phyloP scores from a whole-genome alignment of 2,888 invertebrate genomes.

The Eristalis tenax region DNA sequence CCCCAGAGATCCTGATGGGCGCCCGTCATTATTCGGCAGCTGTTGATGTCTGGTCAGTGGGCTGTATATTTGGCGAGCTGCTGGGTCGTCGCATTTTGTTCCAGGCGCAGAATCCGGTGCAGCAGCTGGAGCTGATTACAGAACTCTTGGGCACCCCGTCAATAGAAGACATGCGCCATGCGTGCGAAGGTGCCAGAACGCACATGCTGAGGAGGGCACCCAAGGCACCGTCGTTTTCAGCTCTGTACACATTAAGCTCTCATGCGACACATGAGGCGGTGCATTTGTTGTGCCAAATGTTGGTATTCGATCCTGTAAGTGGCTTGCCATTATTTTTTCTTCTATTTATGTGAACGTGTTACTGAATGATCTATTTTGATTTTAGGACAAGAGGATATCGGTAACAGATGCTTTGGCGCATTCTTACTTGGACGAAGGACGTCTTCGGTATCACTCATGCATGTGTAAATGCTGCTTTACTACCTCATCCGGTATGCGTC shows the following conservation, averaged over 20 bases:
- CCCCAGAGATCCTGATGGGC: constrained; percentile 99
- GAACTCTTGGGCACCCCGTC: constrained; percentile 98
- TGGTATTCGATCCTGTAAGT: constrained; percentile 98
- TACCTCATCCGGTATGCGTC: constrained; percentile 88
- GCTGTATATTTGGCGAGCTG: constrained; percentile 99
- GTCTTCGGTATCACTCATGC: constrained; percentile 99
- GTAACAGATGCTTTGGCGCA: constrained; percentile 97
- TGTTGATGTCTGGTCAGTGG: constrained; percentile 99
- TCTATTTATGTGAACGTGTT: neutral
- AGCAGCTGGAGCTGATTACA: constrained; percentile 98
- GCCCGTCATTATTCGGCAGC: constrained; percentile 98
- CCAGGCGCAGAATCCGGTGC: constrained; percentile 98
- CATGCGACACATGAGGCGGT: constrained; percentile 99
- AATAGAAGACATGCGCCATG: constrained; percentile 97
- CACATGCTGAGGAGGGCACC: constrained; percentile 94
- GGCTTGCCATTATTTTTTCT: neutral
- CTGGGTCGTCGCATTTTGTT: constrained; percentile 97
- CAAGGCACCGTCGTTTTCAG: constrained; percentile 93
- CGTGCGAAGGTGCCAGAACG: constrained; percentile 96
- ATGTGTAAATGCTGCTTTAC: constrained; percentile 99
- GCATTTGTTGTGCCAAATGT: constrained; percentile 97
- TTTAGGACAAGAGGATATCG: constrained; percentile 94
- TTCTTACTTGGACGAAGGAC: constrained; percentile 98
- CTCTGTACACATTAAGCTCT: constrained; percentile 94
- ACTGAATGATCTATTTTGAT: constrained; percentile 55